Evolutionary conservation across 2,888 invertebrate species (phyloP), one percentile per base, ranked within the genome.

Genomic region (Toxonevra muliebris): DNA sequence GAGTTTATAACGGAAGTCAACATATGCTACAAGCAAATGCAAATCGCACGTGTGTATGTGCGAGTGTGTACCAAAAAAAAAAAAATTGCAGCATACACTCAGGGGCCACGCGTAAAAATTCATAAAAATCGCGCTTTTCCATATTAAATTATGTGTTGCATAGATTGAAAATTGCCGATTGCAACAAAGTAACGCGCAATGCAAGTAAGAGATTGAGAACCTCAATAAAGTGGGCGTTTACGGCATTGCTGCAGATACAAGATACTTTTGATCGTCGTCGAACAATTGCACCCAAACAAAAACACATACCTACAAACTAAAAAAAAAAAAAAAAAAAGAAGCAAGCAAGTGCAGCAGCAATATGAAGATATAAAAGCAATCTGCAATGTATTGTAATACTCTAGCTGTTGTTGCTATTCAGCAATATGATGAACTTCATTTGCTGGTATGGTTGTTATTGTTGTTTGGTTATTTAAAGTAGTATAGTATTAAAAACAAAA

Each of bases 111-210:
- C 48, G 48, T 48, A 15, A 48, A 48, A 48, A n/a, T 48, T 48
- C 48, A 11, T 15, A 48, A 48, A 48, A 48, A 48, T 48, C 48
- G 48, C 10, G 48, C 48, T n/a, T 15, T 13, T 13, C 15, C 15
- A 48, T 30, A 15, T 12, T 48, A 15, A 48, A 48, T 48, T 48
- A 48, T 48, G 48, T n/a, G 48, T 15, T 30, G 30, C 48, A 48
- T 13, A 48, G 48, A 48, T 48, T 48, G 48, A 48, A 48, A 48
- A 48, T 48, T 48, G 8, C 10, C 48, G 48, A 48, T 48, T n/a
- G 10, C 48, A 48, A 15, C 48, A 48, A 15, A 48, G 11, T 13
- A 13, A 5, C n/a, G 13, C 2, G 15, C 48, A 48, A 48, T n/a
- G 15, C 15, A 8, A 48, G 15, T 15, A 48, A 48, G n/a, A 48